Conservation (phyloP, 2,888 invertebrate species). For the Microplitis deprimator region DNA sequence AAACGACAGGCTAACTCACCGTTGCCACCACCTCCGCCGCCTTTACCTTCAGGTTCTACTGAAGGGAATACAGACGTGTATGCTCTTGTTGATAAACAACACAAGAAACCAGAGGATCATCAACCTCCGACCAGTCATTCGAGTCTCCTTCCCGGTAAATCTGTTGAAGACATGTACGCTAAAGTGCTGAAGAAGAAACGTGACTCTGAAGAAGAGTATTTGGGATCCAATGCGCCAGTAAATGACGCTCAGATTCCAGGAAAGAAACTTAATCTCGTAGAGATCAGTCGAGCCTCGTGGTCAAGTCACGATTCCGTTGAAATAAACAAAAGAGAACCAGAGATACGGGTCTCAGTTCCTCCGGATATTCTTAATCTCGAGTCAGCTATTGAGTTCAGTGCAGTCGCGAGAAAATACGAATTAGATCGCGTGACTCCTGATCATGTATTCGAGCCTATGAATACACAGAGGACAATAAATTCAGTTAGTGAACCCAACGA, state of each 20-base stretch:
- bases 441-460: conserved; percentile 78
- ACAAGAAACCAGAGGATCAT: conserved; percentile 60
- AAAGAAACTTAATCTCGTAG: conserved; percentile 63
- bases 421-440: conserved; percentile 68
- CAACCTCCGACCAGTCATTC: conserved; percentile 53
- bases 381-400: conserved; percentile 48
- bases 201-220: conserved; percentile 69
- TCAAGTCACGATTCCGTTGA: conserved; percentile 66
- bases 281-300: conserved; percentile 65
- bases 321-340: conserved; percentile 61
- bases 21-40: conserved; percentile 86
- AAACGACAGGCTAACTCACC: conserved; percentile 92
- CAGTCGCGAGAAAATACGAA: conserved; percentile 70
- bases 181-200: conserved; percentile 83
- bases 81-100: conserved; percentile 66
- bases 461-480: conserved; percentile 45
- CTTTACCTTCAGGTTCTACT: conserved; percentile 80
- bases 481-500: conserved; percentile 70
- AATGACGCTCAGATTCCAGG: conserved; percentile 40
- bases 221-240: conserved; percentile 27
- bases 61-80: conserved; percentile 73
- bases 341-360: not conserved
- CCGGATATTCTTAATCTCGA: conserved; percentile 54
- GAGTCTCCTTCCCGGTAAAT: conserved; percentile 70
- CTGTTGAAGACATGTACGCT: conserved; percentile 91